A percentile compares a stretch with the other conserved stretches of the same genome.
Evolutionary conservation across 1,140 invertebrate genomes (phyloP).

Genomic region (Piezodorus guildinii): DNA sequence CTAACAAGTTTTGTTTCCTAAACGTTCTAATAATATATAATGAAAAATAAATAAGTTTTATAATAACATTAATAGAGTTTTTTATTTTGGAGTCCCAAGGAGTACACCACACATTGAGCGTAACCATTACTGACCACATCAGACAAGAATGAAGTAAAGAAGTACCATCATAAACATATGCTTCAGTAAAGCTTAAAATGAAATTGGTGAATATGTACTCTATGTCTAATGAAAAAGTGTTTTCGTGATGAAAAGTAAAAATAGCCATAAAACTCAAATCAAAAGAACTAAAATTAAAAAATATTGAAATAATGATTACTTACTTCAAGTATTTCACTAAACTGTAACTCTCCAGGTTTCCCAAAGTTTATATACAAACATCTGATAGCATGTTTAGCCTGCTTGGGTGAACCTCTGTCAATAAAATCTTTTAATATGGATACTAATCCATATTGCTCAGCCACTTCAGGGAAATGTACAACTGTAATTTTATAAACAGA

Average conservation of each 20-base stretch:
- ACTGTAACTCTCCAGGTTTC: conserved; percentile 64
- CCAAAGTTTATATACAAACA: conserved; percentile 82
- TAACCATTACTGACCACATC: too few relatives aligned
- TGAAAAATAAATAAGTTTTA: too few relatives aligned
- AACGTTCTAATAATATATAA: too few relatives aligned
- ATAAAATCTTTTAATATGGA: conserved; percentile 79
- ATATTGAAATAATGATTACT: conserved; percentile 16
- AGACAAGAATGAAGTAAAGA: too few relatives aligned
- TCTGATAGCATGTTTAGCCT: conserved; percentile 89
- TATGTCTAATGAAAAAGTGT: too few relatives aligned
- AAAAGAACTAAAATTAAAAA: background rate
- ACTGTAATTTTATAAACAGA: conserved; percentile 37
- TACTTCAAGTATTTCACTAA: conserved; percentile 76
- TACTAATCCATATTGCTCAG: conserved; percentile 53
- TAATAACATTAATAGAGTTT: too few relatives aligned
- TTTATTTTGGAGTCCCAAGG: too few relatives aligned
- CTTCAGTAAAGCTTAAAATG: too few relatives aligned
- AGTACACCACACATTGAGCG: too few relatives aligned
- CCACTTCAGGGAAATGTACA: conserved; percentile 54
- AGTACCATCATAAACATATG: too few relatives aligned
- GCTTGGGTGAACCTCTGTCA: conserved; percentile 79
- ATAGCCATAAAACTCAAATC: background rate
- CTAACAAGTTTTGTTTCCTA: too few relatives aligned
- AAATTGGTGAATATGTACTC: too few relatives aligned
- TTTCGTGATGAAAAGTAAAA: background rate